Base-by-base conservation (phyloP, 2,797 vertebrate species). In the Coregonus sp. region DNA sequence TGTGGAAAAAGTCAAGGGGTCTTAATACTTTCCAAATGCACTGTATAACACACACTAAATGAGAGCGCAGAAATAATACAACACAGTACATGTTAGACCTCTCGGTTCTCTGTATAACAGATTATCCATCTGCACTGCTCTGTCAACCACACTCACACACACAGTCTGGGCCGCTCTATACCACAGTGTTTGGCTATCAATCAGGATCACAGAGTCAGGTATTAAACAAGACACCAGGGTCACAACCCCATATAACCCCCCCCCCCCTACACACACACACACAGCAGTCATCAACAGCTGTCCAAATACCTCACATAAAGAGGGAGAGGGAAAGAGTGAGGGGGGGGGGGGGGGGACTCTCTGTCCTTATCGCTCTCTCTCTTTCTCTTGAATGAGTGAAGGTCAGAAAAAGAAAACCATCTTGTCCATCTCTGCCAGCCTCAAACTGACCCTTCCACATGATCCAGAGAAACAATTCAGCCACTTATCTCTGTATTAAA, bases 191-290 rank as follows among this genome's bases (percentile, higher is more conserved):
- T 91, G 89, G 89, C 86, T 89, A 91, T 92, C 90, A 91, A 91
- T 92, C 91, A 90, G 75, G 82, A 83, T 18, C 79, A 88, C 81
- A 85, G 84, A 74, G 85, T 85, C 88, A 86, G 85, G 88, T 91
- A 92, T 92, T 90, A 92, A 92, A 92, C 90, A 91, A 89, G 86
- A 92, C 75, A 86, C 90, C 84, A 80, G 90, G 92, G 93, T 92
- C 88, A 76, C 81, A 88, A 92, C 93, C 93, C 89, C 80, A 25
- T 59, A 7, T 25, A 59, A 18, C 56, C 5, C 40, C 11, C 40
- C 11, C 9, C 9, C 40, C 7, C 51, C 11, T 52, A 2, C 3
- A 9, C n/a, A 61, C 65, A 67, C 65, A 66, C 29, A 66, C 63
- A 67, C 65, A 67, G 31, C 25, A 66, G 63, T 66, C 65, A 15